Base-by-base conservation (phyloP, 2,113 vertebrate genomes). In the Protobothrops flavoviridis region DNA sequence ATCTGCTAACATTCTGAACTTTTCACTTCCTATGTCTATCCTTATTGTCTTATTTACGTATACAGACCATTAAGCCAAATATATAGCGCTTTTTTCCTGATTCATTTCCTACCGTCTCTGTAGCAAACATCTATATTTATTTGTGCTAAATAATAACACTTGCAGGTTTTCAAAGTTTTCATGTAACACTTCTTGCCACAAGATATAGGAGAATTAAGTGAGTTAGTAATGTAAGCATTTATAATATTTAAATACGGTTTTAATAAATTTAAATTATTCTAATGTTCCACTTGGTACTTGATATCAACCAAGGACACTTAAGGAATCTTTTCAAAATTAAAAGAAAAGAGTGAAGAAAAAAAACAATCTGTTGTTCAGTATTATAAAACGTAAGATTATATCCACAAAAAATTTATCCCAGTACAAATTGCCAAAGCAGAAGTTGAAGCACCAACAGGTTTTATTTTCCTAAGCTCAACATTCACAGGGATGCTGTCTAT, bases 71-170 rank as follows among this genome's bases (percentile, higher is more conserved):
- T 81, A 81, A 21, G 74, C 33, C 33, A 81, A 81, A 81, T 81
- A 81, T 39, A 81, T 39, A 81, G 7, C 8, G 33, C 33, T 81
- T 5, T 81, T 81, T 81, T 39, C 33, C 74, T 9, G 13, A 81
- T 81, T 33, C n/a, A 20, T 81, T 81, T 81, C 33, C 15, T 39
- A 39, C 69, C 33, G 39, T 39, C 33, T 81, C 17, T 20, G 91
- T 91, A 3, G 23, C 85, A n/a, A n/a, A 69, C 88, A 33, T 53
- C 33, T 15, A 57, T 48, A 61, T 39, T 87, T 29, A 89, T 88
- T 91, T 64, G 88, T 57, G 85, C 59, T 89, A 94, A 95, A 56
- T 0, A n/a, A 95, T 81, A 94, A 94, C 50, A 33, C 23, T 90
- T 24, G 81, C 74, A 91, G 61, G 69, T 26, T 90, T 87, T 21